phyloP scores from a whole-genome alignment of 2,797 vertebrate genomes.

The Tinamus major region DNA sequence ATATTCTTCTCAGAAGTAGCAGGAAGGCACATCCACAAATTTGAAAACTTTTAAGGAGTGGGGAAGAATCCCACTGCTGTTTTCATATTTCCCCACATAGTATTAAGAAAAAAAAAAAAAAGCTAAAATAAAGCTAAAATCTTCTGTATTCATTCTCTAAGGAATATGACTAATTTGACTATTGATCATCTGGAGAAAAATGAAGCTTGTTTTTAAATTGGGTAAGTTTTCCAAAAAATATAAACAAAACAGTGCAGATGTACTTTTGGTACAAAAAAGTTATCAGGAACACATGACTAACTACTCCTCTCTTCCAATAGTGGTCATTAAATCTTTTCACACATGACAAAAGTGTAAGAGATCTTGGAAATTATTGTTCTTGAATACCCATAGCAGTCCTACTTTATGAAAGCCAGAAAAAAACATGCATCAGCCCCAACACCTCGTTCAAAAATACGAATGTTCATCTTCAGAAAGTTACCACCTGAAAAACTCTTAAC shows the following conservation, averaged over 20 bases:
- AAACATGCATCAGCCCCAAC: not conserved
- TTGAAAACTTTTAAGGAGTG: not conserved
- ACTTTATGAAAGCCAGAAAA: conserved; percentile 9
- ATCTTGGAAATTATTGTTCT: not conserved
- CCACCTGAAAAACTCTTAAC: not conserved
- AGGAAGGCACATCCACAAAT: not conserved
- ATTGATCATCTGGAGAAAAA: not conserved
- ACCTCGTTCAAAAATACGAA: not conserved
- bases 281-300: not conserved
- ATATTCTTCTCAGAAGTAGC: not conserved
- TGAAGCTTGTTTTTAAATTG: not conserved
- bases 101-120: too few relatives aligned
- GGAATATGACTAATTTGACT: not conserved
- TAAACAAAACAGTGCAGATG: not conserved
- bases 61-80: not conserved
- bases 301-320: not conserved
- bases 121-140: not conserved
- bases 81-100: not conserved
- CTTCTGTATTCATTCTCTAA: not conserved
- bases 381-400: not conserved
- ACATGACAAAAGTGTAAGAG: not conserved
- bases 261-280: not conserved
- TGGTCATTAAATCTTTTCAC: not conserved
- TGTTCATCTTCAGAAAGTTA: not conserved
- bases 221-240: not conserved